Evolutionary conservation across 2,888 invertebrate genomes (phyloP).

Genomic region (Lepidochitona cinerea): DNA sequence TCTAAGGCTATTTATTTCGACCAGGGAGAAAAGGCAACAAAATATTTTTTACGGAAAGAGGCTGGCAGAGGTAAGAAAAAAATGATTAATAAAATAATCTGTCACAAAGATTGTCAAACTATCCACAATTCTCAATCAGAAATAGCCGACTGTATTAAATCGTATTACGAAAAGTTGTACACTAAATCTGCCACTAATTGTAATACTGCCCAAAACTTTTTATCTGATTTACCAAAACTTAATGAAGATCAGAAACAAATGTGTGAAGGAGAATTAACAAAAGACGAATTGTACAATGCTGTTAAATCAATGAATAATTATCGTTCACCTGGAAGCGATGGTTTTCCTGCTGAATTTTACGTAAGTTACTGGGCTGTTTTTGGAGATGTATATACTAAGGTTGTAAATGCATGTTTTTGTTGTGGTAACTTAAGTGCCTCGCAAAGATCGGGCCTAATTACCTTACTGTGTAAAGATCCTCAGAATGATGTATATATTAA

Average conservation of each 20-base stretch:
- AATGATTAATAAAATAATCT: neutral
- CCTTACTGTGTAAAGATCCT: too few species aligned
- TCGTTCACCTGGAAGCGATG: too few species aligned
- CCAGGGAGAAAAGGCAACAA: neutral
- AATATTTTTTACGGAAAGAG: neutral
- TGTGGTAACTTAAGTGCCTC: too few species aligned
- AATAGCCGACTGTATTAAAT: neutral
- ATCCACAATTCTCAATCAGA: neutral
- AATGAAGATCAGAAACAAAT: neutral
- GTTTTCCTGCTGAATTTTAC: too few species aligned
- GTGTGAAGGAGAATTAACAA: neutral
- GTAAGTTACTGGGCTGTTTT: too few species aligned
- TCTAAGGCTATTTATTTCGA: neutral
- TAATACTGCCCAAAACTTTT: neutral
- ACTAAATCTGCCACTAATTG: neutral
- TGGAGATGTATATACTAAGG: too few species aligned
- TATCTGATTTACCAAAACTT: neutral
- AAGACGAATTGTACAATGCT: neutral
- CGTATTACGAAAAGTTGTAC: neutral
- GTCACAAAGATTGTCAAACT: neutral
- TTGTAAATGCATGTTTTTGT: too few species aligned
- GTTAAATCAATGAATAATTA: too few species aligned
- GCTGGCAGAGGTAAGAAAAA: neutral
- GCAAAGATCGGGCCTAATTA: too few species aligned
- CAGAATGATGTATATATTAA: too few species aligned